Conservation (phyloP, 2,113 vertebrate species). For the Scopus umbretta region DNA sequence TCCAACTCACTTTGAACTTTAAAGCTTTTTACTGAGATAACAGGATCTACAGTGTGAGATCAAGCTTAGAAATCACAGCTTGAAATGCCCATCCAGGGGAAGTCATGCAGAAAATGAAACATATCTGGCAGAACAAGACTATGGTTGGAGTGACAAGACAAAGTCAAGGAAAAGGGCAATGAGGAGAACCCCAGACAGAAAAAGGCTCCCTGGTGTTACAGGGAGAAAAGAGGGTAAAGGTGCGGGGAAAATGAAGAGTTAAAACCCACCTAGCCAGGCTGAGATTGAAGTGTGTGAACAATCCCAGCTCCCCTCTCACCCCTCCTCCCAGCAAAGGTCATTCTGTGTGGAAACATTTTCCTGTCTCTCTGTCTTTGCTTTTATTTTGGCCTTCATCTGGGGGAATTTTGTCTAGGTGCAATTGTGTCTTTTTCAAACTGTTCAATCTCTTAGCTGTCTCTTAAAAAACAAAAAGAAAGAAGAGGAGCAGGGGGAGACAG, state of each 20-base stretch:
- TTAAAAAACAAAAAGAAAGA: background rate
- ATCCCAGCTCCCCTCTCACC: background rate
- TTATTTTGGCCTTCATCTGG: background rate
- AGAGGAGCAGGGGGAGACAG: background rate
- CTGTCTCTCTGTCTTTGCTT: background rate
- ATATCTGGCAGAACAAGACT: constrained; percentile 69
- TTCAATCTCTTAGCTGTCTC: background rate
- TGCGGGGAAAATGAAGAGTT: constrained; percentile 32
- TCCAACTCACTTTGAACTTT: constrained; percentile 73
- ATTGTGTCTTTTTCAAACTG: background rate
- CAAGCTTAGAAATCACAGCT: constrained; percentile 76
- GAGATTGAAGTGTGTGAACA: background rate
- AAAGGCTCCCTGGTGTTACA: constrained; percentile 44
- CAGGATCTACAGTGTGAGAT: constrained; percentile 67
- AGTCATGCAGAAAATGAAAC: constrained; percentile 78
- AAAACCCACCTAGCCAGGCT: constrained; percentile 11
- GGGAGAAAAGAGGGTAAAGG: background rate
- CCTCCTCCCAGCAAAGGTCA: constrained; percentile 1
- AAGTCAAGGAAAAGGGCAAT: constrained; percentile 69
- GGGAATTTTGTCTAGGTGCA: background rate
- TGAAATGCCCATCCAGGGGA: constrained; percentile 74
- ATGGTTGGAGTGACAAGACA: constrained; percentile 64
- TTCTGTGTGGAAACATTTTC: background rate
- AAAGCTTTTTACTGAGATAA: constrained; percentile 70
- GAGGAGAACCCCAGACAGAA: constrained; percentile 24